Base-by-base conservation (phyloP, 2,113 vertebrate genomes). In the Festucalex cinctus region DNA sequence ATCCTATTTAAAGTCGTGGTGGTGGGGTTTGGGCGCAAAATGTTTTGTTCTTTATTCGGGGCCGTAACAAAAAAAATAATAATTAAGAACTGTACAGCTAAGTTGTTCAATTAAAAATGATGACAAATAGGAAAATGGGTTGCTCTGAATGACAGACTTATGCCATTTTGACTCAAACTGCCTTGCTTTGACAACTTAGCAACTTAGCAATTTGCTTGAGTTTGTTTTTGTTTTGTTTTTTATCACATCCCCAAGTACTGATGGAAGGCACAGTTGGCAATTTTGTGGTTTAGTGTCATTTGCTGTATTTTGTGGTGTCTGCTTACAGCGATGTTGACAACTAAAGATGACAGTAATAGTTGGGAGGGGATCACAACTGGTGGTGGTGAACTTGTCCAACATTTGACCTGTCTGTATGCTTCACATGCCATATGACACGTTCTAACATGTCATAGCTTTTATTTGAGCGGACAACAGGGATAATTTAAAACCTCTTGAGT, bases 221-320 rank as follows among this genome's bases (percentile, higher is more conserved):
- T 59, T 64, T 60, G 60, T 35, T 46, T 36, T 36, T 66, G 26
- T 74, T 72, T 69, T 39, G 46, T 35, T 32, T 68, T 54, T 74
- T 74, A 70, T 70, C 63, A 63, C 54, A 66, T 19, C 36, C 62
- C 77, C 86, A 75, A 75, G 70, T 82, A 85, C 83, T 89, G 62
- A 81, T 72, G 53, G 35, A 49, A 66, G 48, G 41, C 32, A 68
- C 75, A 63, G 77, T 65, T 74, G 44, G 44, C 24, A 57, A 65
- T 56, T 63, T 66, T 32, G 37, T 39, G 12, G 46, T 81, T 65
- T 64, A 19, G 48, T 66, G 43, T 20, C 37, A 13, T 19, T 71
- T 63, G 66, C 66, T 68, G 43, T 77, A 62, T 69, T 44, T 54
- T 62, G 63, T 58, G 48, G 68, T 60, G 60, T 65, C 53, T 65